A percentile compares a stretch with the other conserved stretches of the same genome.
These are phyloP conservation scores for Eubucco bourcierii DNA, from an alignment of 2,113 vertebrate species.

Conservation along the genomic window DNA sequence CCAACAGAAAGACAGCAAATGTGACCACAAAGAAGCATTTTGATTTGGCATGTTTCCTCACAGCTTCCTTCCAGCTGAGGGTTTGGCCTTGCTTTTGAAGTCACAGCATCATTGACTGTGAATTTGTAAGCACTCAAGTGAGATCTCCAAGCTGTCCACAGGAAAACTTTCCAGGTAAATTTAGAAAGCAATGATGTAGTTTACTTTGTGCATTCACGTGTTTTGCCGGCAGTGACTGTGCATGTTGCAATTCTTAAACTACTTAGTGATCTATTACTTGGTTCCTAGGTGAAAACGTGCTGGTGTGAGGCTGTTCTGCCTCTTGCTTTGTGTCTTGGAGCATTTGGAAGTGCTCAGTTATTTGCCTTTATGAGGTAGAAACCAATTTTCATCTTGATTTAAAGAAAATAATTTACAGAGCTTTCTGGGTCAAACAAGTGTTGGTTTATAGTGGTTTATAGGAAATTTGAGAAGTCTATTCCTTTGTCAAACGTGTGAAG, in stretches of 20 bases:
- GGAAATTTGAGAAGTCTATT: background rate
- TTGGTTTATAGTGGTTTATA: background rate
- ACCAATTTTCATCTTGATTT: background rate
- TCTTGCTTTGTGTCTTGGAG: background rate
- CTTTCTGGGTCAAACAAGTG: fast-evolving
- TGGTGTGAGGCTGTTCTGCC: background rate
- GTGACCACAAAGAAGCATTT: background rate
- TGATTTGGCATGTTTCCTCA: background rate
- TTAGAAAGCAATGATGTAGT: background rate
- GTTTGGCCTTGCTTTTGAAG: background rate
- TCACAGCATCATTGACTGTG: background rate
- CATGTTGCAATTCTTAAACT: background rate
- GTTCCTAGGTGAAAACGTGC: background rate
- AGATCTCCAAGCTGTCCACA: background rate
- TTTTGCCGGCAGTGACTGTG: background rate
- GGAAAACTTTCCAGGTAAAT: slow-evolving; percentile 10
- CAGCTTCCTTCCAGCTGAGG: background rate
- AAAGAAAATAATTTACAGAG: background rate
- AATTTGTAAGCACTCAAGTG: background rate
- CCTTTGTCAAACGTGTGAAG: background rate
- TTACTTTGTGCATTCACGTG: background rate
- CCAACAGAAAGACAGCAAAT: background rate
- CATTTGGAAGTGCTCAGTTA: background rate
- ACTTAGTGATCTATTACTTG: background rate
- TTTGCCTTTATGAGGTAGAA: background rate